Conservation (phyloP, 1,140 invertebrate species). For the Calephelis virginiensis region DNA sequence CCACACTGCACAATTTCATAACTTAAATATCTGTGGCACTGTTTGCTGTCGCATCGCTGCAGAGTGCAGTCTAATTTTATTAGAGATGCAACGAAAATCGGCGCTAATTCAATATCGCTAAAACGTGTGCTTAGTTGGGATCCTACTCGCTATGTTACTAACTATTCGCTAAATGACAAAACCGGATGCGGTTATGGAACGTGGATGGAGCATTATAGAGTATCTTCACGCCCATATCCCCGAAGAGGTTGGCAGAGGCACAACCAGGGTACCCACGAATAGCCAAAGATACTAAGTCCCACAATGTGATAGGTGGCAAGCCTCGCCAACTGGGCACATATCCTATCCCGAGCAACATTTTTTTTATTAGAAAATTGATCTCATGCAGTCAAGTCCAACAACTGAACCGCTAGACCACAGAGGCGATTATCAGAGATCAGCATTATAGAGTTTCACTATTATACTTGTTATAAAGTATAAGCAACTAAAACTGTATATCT, state of each 20-base stretch:
- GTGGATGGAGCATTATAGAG: not conserved
- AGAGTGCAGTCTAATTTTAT: constrained; percentile 13
- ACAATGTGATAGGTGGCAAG: too few species aligned
- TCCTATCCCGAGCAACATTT: too few species aligned
- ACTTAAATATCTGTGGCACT: constrained; percentile 4
- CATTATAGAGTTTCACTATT: not conserved
- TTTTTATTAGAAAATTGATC: too few species aligned
- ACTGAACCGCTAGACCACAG: too few species aligned
- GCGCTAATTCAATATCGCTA: constrained; percentile 8
- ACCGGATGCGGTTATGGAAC: not conserved
- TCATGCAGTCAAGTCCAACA: too few species aligned
- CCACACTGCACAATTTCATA: constrained; percentile 16
- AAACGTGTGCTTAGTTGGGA: constrained; percentile 2
- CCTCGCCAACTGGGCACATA: too few species aligned
- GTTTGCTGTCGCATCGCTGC: constrained; percentile 6
- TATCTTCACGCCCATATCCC: too few species aligned
- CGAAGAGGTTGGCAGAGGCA: too few species aligned
- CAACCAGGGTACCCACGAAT: too few species aligned
- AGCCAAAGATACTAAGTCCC: too few species aligned
- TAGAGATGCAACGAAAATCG: constrained; percentile 11
- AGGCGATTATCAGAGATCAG: too few species aligned
- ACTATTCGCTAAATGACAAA: constrained; percentile 7
- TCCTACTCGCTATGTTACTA: constrained; percentile 3
- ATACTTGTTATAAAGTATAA: constrained; percentile 1
- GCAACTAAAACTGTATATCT: constrained; percentile 2